Conservation (phyloP, 2,888 invertebrate species). For the Andrena flavipes region DNA sequence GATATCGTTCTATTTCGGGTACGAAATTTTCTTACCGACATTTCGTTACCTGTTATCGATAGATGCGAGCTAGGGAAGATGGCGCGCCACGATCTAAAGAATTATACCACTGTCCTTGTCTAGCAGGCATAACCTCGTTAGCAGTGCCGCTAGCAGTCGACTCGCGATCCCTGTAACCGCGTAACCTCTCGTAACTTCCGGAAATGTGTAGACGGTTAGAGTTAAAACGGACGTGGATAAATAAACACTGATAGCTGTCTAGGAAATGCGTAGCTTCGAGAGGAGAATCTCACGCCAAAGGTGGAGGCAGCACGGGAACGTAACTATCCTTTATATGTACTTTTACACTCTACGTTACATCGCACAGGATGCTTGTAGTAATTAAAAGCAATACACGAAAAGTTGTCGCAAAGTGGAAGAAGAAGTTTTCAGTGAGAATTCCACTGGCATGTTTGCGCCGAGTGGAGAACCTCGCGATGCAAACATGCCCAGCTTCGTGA, state of each 20-base stretch:
- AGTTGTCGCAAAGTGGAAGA: too few species aligned
- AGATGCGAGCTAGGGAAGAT: not conserved
- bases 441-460: not conserved
- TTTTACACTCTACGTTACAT: too few species aligned
- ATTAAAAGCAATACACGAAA: too few species aligned
- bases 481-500: constrained; percentile 13
- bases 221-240: too few species aligned
- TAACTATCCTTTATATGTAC: too few species aligned
- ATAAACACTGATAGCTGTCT: not conserved
- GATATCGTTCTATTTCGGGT: not conserved
- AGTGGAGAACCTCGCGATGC: not conserved
- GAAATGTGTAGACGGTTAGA: constrained; percentile 3
- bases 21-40: not conserved
- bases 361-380: too few species aligned
- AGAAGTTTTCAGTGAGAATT: not conserved
- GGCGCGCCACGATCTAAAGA: not conserved
- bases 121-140: constrained; percentile 40
- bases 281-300: too few species aligned
- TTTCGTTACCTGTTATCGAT: not conserved
- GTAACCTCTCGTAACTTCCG: constrained; percentile 54
- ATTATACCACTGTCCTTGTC: constrained; percentile 26
- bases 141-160: constrained; percentile 46
- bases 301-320: too few species aligned
- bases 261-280: not conserved
- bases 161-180: not conserved